These are phyloP conservation scores for Drosophila erecta DNA, from an alignment of 1,140 invertebrate species.

Conservation along the genomic window DNA sequence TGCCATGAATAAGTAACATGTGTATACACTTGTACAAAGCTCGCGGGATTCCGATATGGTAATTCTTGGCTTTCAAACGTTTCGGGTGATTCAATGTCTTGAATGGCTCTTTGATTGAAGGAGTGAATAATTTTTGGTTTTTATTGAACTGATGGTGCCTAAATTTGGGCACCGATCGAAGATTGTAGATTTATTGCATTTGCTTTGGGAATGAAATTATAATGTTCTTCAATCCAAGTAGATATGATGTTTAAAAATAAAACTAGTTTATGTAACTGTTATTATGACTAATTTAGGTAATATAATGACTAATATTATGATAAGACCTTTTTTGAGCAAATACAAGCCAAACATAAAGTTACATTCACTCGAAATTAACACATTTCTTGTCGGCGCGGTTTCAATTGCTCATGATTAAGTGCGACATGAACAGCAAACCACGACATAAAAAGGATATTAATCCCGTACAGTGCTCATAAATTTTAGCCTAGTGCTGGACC, in stretches of 20 bases:
- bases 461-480: conserved; percentile 16
- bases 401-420: conserved; percentile 34
- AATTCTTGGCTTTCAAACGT: conserved; percentile 52
- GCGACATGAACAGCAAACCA: conserved; percentile 32
- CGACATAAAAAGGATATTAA: conserved; percentile 27
- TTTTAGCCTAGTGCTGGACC: conserved; percentile 7
- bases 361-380: conserved; percentile 21
- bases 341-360: too few species aligned
- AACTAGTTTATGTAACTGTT: too few species aligned
- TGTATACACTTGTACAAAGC: conserved; percentile 59
- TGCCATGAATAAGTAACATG: conserved; percentile 56
- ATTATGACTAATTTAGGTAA: too few species aligned
- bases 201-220: background rate
- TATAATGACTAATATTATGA: too few species aligned
- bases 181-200: conserved; percentile 13
- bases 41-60: conserved; percentile 48
- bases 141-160: conserved; percentile 37
- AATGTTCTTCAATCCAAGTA: too few species aligned
- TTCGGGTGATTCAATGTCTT: conserved; percentile 42
- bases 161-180: conserved; percentile 27
- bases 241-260: too few species aligned
- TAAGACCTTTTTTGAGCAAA: too few species aligned
- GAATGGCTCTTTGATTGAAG: conserved; percentile 50
- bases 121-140: conserved; percentile 34
- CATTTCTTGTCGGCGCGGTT: conserved; percentile 22